Percentiles rank a stretch among this genome's conserved stretches.
These are phyloP conservation scores for Syritta pipiens DNA, from an alignment of 2,888 invertebrate genomes.

Conservation along the genomic window DNA sequence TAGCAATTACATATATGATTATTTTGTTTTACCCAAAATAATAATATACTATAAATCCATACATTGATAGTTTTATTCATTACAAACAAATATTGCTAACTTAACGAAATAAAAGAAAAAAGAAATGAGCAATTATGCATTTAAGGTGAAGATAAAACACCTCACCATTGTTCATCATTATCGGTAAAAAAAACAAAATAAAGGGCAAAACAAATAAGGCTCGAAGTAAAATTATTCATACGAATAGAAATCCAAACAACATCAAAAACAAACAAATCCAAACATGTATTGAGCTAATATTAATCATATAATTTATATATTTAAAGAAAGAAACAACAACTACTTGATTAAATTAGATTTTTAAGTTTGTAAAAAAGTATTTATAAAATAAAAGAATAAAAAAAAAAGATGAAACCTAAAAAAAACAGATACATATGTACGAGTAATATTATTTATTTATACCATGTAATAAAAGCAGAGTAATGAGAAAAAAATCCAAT, in stretches of 20 bases:
- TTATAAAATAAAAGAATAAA: constrained; percentile 31
- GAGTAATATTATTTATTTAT: constrained; percentile 56
- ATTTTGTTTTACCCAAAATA: constrained; percentile 51
- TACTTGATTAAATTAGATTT: constrained; percentile 45
- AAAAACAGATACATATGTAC: constrained; percentile 35
- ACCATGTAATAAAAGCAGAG: constrained; percentile 43
- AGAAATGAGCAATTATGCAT: constrained; percentile 55
- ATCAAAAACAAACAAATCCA: constrained; percentile 16
- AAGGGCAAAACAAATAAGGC: constrained; percentile 21
- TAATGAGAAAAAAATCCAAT: constrained; percentile 28
- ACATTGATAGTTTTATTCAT: constrained; percentile 50
- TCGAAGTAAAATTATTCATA: too few species aligned
- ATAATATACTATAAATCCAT: constrained; percentile 33
- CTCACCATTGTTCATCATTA: constrained; percentile 41
- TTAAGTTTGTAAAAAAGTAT: constrained; percentile 63
- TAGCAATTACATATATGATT: constrained; percentile 44
- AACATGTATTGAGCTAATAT: constrained; percentile 39
- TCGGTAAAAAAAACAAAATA: constrained; percentile 33
- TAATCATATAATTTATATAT: constrained; percentile 34
- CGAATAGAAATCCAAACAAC: constrained; percentile 33
- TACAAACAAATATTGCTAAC: constrained; percentile 51
- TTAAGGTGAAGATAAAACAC: constrained; percentile 33
- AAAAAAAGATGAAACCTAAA: constrained; percentile 14
- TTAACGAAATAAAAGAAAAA: constrained; percentile 43
- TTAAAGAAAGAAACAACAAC: constrained; percentile 23